These are phyloP conservation scores for Xenus cinereus DNA, from an alignment of 2,113 vertebrate genomes.

Conservation along the genomic window DNA sequence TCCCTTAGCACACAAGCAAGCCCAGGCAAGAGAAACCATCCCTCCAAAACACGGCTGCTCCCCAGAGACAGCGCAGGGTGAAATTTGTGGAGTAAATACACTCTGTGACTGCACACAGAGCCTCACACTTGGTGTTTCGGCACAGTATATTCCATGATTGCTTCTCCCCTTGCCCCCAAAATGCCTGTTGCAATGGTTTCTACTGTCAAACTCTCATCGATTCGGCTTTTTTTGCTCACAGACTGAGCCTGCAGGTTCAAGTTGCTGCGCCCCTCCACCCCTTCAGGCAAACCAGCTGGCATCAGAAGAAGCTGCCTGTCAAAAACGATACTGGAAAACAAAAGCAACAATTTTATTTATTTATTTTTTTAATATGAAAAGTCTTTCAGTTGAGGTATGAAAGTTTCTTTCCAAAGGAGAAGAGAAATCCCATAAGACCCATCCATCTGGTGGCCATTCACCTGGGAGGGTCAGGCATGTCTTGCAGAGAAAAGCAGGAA, in stretches of 20 bases:
- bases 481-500: not conserved
- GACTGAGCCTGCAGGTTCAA: not conserved
- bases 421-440: not conserved
- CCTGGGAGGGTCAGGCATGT: rapidly evolving
- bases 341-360: not conserved
- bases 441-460: not conserved
- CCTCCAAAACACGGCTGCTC: not conserved
- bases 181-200: not conserved
- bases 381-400: not conserved
- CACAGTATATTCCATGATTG: not conserved
- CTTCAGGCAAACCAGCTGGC: not conserved
- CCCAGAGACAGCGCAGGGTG: not conserved
- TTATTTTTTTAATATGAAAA: not conserved
- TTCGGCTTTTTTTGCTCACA: not conserved
- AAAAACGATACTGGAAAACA: not conserved
- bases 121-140: not conserved
- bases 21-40: not conserved
- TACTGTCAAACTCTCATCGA: not conserved
- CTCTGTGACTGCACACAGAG: not conserved
- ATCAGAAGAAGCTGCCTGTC: not conserved
- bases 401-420: not conserved
- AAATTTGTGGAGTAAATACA: not conserved
- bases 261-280: not conserved
- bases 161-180: not conserved
- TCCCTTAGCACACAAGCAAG: not conserved